phyloP scores from a whole-genome alignment of 1,140 invertebrate species.

The Whitmania pigra region DNA sequence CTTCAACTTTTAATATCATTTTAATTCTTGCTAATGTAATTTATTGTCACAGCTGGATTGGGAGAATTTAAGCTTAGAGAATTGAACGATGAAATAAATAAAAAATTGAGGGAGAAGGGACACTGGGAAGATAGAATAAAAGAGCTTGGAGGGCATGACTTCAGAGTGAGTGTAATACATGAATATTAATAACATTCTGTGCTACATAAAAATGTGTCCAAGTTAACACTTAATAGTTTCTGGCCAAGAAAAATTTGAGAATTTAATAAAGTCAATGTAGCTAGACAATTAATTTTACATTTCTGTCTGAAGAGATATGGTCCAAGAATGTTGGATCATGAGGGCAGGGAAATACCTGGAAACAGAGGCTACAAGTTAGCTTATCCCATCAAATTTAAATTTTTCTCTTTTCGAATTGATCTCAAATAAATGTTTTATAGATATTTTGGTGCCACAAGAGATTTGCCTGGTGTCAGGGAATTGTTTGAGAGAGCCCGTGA shows the following conservation, averaged over 20 bases:
- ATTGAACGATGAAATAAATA: conserved; percentile 98
- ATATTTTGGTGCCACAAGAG: conserved; percentile 94
- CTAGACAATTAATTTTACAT: conserved; percentile 6
- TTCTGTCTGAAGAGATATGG: conserved; percentile 53
- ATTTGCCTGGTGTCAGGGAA: conserved; percentile 90
- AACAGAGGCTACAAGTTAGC: conserved; percentile 87
- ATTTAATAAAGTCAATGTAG: neutral
- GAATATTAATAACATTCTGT: conserved; percentile 36
- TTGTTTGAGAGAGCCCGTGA: conserved; percentile 83
- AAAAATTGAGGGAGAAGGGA: conserved; percentile 75
- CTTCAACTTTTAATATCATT: neutral
- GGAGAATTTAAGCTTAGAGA: conserved; percentile 95
- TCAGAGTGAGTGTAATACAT: conserved; percentile 43
- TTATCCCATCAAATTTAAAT: neutral
- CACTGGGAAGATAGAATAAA: conserved; percentile 96
- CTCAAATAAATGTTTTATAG: conserved; percentile 28
- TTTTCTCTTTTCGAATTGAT: neutral
- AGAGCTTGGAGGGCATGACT: conserved; percentile 87
- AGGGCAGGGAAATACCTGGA: conserved; percentile 85
- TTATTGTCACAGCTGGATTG: conserved; percentile 61
- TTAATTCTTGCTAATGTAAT: conserved; percentile 20
- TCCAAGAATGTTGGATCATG: conserved; percentile 84
- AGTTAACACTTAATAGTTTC: neutral
- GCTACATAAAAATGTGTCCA: neutral
- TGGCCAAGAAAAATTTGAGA: neutral